These are phyloP conservation scores for Allacma fusca DNA, from an alignment of 2,888 invertebrate genomes.

Conservation along the genomic window DNA sequence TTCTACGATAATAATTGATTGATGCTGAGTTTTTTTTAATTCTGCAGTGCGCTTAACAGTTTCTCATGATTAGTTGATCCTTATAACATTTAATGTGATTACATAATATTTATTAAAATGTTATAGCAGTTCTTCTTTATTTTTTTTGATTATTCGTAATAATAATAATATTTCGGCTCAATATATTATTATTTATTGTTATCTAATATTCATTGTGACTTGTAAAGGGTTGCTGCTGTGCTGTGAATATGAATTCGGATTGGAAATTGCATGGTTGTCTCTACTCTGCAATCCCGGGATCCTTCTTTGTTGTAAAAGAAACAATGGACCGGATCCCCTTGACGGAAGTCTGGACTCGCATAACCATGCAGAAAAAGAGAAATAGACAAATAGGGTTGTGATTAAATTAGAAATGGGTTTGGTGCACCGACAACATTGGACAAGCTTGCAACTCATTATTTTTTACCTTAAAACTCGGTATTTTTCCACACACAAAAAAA, in stretches of 20 bases:
- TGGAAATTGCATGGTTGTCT: constrained; percentile 64
- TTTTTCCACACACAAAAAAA: not conserved
- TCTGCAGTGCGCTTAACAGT: constrained; percentile 19
- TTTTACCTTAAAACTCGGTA: not conserved
- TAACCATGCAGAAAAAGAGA: constrained; percentile 41
- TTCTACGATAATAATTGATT: constrained; percentile 12
- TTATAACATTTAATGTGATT: not conserved
- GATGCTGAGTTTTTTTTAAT: constrained; percentile 5
- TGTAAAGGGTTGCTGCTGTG: constrained; percentile 24
- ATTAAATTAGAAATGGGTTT: constrained; percentile 34
- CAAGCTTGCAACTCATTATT: not conserved
- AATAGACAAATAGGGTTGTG: constrained; percentile 45
- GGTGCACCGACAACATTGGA: constrained; percentile 2
- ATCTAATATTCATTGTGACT: constrained; percentile 21
- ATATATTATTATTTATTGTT: constrained; percentile 14
- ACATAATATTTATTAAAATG: not conserved
- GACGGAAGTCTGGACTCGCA: constrained; percentile 77
- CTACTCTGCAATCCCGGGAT: constrained; percentile 50
- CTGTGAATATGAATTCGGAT: constrained; percentile 10
- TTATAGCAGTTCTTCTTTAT: not conserved
- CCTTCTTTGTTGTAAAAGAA: constrained; percentile 78
- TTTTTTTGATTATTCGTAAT: not conserved
- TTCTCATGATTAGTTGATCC: not conserved
- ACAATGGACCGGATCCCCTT: constrained; percentile 87
- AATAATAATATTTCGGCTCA: not conserved